Percentiles rank a stretch among this genome's conserved stretches.
phyloP scores from a whole-genome alignment of 2,888 invertebrate species.

The Andrena flavipes region DNA sequence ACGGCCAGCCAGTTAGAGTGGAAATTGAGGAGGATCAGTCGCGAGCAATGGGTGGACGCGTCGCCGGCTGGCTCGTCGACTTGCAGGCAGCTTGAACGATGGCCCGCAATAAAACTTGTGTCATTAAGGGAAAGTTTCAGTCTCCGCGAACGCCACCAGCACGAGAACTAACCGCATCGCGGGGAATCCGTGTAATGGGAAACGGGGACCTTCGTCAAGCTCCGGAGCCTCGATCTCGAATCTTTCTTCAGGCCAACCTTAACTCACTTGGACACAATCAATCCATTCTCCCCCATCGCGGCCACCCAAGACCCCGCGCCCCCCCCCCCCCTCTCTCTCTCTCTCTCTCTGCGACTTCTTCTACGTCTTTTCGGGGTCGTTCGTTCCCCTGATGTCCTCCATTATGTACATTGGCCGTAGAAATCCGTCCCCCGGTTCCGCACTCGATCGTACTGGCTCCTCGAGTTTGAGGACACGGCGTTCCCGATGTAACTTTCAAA shows the following conservation, averaged over 20 bases:
- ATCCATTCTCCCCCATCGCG: slow-evolving; percentile 47
- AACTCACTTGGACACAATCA: slow-evolving; percentile 61
- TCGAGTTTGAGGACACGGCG: background rate
- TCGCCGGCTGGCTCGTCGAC: slow-evolving; percentile 38
- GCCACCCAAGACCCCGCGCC: background rate
- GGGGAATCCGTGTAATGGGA: slow-evolving; percentile 71
- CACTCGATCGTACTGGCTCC: background rate
- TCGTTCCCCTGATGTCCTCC: slow-evolving; percentile 23
- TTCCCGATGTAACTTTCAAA: slow-evolving; percentile 26
- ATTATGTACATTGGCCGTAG: slow-evolving; percentile 31
- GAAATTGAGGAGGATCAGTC: slow-evolving; percentile 43
- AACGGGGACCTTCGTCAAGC: slow-evolving; percentile 71
- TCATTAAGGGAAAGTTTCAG: slow-evolving; percentile 74
- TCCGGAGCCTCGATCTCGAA: slow-evolving; percentile 35
- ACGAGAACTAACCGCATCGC: slow-evolving; percentile 58
- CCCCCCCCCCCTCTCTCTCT: background rate
- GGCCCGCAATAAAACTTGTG: slow-evolving; percentile 73
- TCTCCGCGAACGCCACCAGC: slow-evolving; percentile 23
- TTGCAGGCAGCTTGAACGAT: slow-evolving; percentile 70
- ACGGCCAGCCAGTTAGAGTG: slow-evolving; percentile 26
- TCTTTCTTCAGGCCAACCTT: slow-evolving; percentile 50
- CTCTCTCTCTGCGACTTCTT: background rate
- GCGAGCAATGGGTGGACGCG: slow-evolving; percentile 7
- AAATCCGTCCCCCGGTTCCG: slow-evolving; percentile 1
- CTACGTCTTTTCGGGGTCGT: slow-evolving; percentile 4